Base-by-base conservation (phyloP, 2,797 vertebrate genomes). In the Enteromius unitaeniatus region DNA sequence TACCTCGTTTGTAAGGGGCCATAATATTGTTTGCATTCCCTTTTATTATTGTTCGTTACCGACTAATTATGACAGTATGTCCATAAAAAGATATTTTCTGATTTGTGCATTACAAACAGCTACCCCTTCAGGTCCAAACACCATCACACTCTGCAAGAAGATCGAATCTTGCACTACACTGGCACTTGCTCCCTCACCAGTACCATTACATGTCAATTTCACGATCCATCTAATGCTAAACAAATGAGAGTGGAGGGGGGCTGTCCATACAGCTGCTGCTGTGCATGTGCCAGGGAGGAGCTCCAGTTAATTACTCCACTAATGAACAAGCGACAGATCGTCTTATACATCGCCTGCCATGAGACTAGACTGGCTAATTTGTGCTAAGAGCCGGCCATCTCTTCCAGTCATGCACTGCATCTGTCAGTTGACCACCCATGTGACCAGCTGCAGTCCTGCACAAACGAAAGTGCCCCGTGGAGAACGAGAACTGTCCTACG, bases 241-340 rank as follows among this genome's bases (percentile, higher is more conserved):
- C 86, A 86, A 86, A 84, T 55, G 74, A 77, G 65, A 69, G 81
- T 7, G 78, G 42, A 19, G 58, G 7, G 70, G 67, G 49, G 19
- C 17, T 60, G 53, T 86, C 72, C 76, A 84, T 79, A 70, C 53
- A 84, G 84, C 88, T 87, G 83, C 73, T 80, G 79, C 79, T 68
- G 60, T 83, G 70, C 70, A 83, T 76, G 84, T 84, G 87, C 79
- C 76, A 79, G 75, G 75, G 65, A 86, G 82, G 83, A 80, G 53
- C 72, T 60, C 72, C 80, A 69, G 72, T 88, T 87, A 88, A 89
- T 90, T 88, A 89, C 84, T 80, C 84, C 34, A 75, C 87, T 91
- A 89, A 89, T 87, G 85, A 88, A 78, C 84, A 81, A 40, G 42
- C 67, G 69, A 45, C 65, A 49, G 70, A 70, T 77, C 53, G 60